Evolutionary conservation across 2,888 invertebrate genomes (phyloP).

Genomic region (Odontocolon sp.): DNA sequence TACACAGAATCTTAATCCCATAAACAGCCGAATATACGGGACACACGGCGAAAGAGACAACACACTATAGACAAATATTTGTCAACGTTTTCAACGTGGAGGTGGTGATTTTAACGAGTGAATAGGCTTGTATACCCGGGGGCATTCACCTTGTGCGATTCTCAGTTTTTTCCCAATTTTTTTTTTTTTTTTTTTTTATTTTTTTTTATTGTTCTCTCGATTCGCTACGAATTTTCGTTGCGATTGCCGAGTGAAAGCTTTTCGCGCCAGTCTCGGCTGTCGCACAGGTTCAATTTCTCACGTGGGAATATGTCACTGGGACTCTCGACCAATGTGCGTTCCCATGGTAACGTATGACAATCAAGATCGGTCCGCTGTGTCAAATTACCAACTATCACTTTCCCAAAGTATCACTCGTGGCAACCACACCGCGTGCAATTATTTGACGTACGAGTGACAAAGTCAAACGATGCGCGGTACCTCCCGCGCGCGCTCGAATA

Average conservation of each 20-base stretch:
- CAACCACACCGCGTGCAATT: too few relatives aligned
- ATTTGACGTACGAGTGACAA: too few relatives aligned
- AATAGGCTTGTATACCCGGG: constrained; percentile 66
- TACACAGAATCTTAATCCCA: constrained; percentile 14
- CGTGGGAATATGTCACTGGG: neutral
- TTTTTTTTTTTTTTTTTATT: neutral
- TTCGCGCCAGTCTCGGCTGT: constrained; percentile 4
- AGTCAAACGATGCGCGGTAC: too few relatives aligned
- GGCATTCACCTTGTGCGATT: constrained; percentile 71
- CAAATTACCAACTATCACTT: too few relatives aligned
- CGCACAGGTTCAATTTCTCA: constrained; percentile 22
- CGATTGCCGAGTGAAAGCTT: constrained; percentile 27
- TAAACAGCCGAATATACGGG: neutral
- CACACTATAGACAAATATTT: too few relatives aligned
- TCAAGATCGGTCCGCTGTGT: too few relatives aligned
- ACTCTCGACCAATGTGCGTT: too few relatives aligned
- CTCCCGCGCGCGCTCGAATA: too few relatives aligned
- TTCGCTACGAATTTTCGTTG: constrained; percentile 31
- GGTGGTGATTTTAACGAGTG: constrained; percentile 69
- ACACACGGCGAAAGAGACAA: neutral
- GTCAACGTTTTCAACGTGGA: constrained; percentile 72
- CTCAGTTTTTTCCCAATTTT: constrained; percentile 31
- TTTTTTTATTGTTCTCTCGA: constrained; percentile 7
- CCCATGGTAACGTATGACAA: neutral
- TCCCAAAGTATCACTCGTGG: too few relatives aligned